These are phyloP conservation scores for Alexandromys fortis DNA, from an alignment of 2,113 vertebrate species.

Conservation along the genomic window DNA sequence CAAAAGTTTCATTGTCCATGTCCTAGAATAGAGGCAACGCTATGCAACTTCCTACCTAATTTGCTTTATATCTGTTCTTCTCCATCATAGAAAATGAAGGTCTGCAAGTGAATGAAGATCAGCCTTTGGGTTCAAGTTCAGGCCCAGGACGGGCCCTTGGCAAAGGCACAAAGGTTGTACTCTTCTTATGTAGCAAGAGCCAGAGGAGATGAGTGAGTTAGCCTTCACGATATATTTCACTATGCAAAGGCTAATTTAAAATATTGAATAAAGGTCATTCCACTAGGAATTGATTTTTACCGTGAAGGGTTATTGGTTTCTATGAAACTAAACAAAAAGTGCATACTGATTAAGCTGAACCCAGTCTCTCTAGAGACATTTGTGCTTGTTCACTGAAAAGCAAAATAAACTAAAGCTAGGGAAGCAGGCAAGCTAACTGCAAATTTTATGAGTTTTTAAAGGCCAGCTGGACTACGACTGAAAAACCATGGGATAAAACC, in stretches of 20 bases:
- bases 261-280: slow-evolving; percentile 22
- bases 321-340: background rate
- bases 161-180: background rate
- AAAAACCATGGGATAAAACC: too few species aligned
- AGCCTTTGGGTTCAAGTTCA: background rate
- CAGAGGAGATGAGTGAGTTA: background rate
- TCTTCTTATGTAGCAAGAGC: slow-evolving; percentile 10
- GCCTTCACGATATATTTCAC: background rate
- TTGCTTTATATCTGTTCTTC: background rate
- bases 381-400: background rate
- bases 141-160: background rate
- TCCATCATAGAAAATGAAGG: background rate
- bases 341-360: background rate
- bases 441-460: too few species aligned
- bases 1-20: background rate
- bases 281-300: background rate
- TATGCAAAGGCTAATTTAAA: slow-evolving; percentile 27
- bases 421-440: background rate
- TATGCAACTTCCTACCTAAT: background rate
- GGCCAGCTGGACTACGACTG: too few species aligned
- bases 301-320: slow-evolving; percentile 13
- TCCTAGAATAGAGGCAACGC: background rate
- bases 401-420: background rate
- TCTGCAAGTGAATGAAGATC: too few species aligned
- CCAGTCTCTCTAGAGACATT: slow-evolving; percentile 6